Conservation (phyloP, 2,113 vertebrate genomes). For the mouse (Mus musculus) region DNA sequence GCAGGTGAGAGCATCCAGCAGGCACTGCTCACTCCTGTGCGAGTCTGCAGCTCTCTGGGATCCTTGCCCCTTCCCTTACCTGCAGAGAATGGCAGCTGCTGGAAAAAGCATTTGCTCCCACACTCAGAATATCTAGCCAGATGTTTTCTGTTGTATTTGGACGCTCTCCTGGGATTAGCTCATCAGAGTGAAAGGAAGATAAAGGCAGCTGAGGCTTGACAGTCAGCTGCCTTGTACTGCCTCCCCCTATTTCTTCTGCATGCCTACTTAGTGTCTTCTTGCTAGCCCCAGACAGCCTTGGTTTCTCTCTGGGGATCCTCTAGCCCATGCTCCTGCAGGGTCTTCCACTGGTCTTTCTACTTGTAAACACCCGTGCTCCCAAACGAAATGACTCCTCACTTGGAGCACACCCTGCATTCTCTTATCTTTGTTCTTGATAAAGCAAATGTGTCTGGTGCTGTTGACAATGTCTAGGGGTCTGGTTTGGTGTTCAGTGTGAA, state of each 20-base stretch:
- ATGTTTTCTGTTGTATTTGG: slow-evolving; percentile 78
- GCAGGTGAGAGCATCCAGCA: not conserved
- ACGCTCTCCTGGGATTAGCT: slow-evolving; percentile 72
- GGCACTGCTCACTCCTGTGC: not conserved
- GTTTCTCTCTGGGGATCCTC: not conserved
- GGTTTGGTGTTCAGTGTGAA: not conserved
- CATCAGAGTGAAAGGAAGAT: slow-evolving; percentile 68
- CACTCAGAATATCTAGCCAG: slow-evolving; percentile 66
- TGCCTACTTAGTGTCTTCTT: slow-evolving; percentile 11
- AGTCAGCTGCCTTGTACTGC: slow-evolving; percentile 65
- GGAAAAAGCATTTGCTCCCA: slow-evolving; percentile 23
- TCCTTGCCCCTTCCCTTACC: slow-evolving; percentile 50
- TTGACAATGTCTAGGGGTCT: not conserved
- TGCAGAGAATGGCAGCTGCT: slow-evolving; percentile 73
- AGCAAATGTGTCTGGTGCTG: not conserved
- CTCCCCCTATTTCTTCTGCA: not conserved
- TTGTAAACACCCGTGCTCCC: not conserved
- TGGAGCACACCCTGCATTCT: not conserved
- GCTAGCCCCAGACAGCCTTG: not conserved
- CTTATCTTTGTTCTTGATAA: not conserved
- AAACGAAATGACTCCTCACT: not conserved
- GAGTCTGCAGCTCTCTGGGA: not conserved
- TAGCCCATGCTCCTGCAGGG: not conserved
- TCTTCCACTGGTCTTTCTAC: not conserved
- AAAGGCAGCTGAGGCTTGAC: slow-evolving; percentile 77